A percentile compares a stretch with the other conserved stretches of the same genome.
Conservation (phyloP, 2,888 invertebrate species). For the Ichneumoninae sp. region DNA sequence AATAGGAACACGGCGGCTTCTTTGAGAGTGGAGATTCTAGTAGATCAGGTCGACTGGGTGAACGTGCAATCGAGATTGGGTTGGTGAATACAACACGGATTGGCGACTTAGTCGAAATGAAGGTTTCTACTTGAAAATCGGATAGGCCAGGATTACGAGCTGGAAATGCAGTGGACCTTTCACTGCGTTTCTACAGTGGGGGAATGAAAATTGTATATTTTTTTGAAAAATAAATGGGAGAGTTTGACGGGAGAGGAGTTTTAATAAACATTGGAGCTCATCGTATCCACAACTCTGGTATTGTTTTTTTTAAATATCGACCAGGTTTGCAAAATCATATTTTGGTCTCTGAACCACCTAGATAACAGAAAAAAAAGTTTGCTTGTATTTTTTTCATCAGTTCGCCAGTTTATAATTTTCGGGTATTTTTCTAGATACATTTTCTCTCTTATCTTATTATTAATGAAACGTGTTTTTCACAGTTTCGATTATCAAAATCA, state of each 20-base stretch:
- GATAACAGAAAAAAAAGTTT: not conserved
- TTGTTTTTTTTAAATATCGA: no score
- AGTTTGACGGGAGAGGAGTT: not conserved
- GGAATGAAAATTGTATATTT: not conserved
- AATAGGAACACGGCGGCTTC: not conserved
- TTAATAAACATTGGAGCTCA: not conserved
- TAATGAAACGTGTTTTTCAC: not conserved
- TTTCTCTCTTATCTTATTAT: no score
- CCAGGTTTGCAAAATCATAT: no score
- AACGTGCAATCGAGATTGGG: constrained; percentile 54
- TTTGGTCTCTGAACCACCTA: not conserved
- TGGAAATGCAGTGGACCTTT: constrained; percentile 8
- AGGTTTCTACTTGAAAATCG: constrained; percentile 44
- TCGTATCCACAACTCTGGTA: not conserved
- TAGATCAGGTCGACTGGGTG: constrained; percentile 38
- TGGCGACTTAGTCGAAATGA: constrained; percentile 31
- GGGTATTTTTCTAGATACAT: no score
- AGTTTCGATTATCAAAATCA: not conserved
- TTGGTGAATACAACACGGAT: constrained; percentile 35
- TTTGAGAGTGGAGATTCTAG: constrained; percentile 48
- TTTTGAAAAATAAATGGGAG: not conserved
- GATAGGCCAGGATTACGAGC: constrained; percentile 36
- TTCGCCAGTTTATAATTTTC: not conserved
- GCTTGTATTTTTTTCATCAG: not conserved
- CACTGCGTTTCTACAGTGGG: not conserved